These are phyloP conservation scores for Apantesis nais DNA, from an alignment of 2,888 invertebrate genomes.

Conservation along the genomic window DNA sequence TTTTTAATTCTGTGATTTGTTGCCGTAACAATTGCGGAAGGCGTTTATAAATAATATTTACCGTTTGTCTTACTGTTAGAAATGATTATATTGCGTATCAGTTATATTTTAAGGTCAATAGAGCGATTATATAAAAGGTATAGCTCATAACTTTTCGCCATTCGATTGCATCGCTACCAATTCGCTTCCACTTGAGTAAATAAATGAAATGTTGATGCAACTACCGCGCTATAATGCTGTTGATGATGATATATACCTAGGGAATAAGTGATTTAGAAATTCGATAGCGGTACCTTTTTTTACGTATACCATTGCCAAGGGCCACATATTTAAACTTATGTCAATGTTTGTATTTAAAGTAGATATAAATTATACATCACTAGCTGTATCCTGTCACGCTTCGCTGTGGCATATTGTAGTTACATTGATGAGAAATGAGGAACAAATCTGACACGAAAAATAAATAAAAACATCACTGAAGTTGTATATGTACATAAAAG, in stretches of 20 bases:
- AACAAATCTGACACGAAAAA: neutral
- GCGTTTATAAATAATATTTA: neutral
- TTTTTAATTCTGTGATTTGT: constrained; percentile 1
- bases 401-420: neutral
- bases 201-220: neutral
- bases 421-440: too few species aligned
- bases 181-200: neutral
- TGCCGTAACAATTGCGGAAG: neutral
- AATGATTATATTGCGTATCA: neutral
- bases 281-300: neutral
- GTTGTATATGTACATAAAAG: neutral
- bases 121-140: neutral
- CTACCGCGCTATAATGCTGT: neutral
- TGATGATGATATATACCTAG: too few species aligned
- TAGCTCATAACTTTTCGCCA: too few species aligned
- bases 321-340: neutral
- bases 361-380: neutral
- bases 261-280: neutral
- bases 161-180: too few species aligned
- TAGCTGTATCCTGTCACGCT: neutral
- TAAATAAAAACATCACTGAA: neutral
- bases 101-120: neutral
- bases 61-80: neutral
- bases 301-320: neutral
- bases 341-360: too few species aligned